These are phyloP conservation scores for Labeo calbasu DNA, from an alignment of 2,797 vertebrate species.

Conservation along the genomic window DNA sequence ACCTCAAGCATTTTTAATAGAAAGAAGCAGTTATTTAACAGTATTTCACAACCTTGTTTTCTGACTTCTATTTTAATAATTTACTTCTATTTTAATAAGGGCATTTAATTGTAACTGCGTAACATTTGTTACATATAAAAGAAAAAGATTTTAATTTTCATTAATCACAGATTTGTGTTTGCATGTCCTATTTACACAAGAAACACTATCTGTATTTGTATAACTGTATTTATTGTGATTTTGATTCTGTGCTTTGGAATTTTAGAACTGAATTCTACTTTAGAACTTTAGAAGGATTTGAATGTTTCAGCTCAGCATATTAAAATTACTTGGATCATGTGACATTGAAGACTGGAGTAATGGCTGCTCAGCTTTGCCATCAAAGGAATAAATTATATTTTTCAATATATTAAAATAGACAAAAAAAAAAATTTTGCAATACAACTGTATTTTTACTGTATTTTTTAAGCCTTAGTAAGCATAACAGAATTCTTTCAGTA, in stretches of 20 bases:
- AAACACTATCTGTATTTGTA: too few species aligned
- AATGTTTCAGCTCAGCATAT: neutral
- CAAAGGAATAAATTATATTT: neutral
- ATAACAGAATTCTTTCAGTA: too few species aligned
- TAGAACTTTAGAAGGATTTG: neutral
- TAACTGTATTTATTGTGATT: neutral
- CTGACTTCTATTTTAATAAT: neutral
- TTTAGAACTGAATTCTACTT: too few species aligned
- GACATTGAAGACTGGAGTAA: neutral
- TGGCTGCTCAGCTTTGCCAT: neutral
- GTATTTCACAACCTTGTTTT: neutral
- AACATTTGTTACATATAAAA: neutral
- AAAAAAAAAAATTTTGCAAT: too few species aligned
- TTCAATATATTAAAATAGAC: too few species aligned
- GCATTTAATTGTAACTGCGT: neutral
- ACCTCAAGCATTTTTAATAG: slow-evolving; percentile 12
- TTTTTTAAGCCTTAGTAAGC: too few species aligned
- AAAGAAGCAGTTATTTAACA: neutral
- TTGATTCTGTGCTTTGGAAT: neutral
- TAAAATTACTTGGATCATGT: neutral
- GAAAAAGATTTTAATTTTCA: neutral
- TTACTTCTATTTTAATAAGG: neutral
- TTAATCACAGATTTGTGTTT: neutral
- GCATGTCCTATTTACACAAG: neutral
- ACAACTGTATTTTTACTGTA: too few species aligned